These are phyloP conservation scores for Pelodytes ibericus DNA, from an alignment of 2,797 vertebrate species.

Conservation along the genomic window DNA sequence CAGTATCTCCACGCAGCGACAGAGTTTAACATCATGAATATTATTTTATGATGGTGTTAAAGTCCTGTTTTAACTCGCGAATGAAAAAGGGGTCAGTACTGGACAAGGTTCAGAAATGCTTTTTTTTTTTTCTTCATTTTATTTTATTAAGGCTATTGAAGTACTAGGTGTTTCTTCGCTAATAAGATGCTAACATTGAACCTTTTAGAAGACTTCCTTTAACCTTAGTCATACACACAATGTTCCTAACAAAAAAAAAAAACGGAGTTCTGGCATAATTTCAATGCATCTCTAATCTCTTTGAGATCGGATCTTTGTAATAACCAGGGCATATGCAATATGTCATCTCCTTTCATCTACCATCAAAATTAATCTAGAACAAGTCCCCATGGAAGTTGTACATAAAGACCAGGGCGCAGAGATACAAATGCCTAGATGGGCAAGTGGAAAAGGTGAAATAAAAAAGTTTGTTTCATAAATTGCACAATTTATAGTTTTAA, in stretches of 20 bases:
- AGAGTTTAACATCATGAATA: constrained; percentile 47
- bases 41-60: constrained; percentile 37
- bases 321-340: constrained; percentile 31
- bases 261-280: neutral
- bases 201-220: constrained; percentile 36
- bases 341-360: constrained; percentile 23
- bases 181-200: constrained; percentile 40
- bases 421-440: constrained; percentile 12
- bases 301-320: constrained; percentile 6
- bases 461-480: neutral
- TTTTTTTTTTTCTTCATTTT: constrained; percentile 6
- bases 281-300: constrained; percentile 34
- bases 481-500: neutral
- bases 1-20: constrained; percentile 31
- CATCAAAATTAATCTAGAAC: constrained; percentile 5
- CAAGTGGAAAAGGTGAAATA: neutral
- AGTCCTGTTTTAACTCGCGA: constrained; percentile 18
- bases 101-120: constrained; percentile 28
- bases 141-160: constrained; percentile 20
- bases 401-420: constrained; percentile 8
- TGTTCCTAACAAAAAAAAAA: constrained; percentile 19
- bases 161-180: constrained; percentile 9
- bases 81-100: constrained; percentile 30
- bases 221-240: constrained; percentile 25
- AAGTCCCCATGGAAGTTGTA: neutral